phyloP scores from a whole-genome alignment of 1,140 invertebrate species.

The Coelopa frigida region DNA sequence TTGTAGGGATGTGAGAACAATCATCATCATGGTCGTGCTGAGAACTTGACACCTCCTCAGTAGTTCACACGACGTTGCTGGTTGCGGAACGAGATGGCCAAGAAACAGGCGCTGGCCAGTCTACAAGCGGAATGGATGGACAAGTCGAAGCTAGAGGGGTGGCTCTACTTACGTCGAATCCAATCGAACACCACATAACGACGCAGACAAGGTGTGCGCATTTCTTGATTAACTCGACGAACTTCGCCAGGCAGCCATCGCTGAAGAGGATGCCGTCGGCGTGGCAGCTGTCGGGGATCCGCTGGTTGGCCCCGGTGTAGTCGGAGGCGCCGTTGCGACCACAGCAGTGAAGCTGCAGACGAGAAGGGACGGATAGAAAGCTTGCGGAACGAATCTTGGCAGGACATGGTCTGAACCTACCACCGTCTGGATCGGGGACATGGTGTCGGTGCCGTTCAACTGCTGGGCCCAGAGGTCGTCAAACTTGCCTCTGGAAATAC shows the following conservation, averaged over 20 bases:
- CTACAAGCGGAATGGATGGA: too few relatives aligned
- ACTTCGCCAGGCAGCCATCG: constrained; percentile 21
- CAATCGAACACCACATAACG: constrained; percentile 24
- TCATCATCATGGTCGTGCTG: too few relatives aligned
- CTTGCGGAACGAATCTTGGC: neutral
- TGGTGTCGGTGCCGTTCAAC: constrained; percentile 18
- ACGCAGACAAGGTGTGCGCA: constrained; percentile 17
- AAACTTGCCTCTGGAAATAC: too few relatives aligned
- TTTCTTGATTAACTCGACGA: constrained; percentile 15
- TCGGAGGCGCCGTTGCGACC: constrained; percentile 23
- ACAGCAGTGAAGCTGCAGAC: constrained; percentile 24
- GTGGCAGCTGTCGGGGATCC: constrained; percentile 24
- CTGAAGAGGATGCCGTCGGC: constrained; percentile 5
- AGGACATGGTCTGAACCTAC: constrained; percentile 13
- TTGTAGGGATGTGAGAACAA: too few relatives aligned
- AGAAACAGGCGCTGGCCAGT: constrained; percentile 20
- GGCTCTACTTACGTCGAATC: constrained; percentile 21
- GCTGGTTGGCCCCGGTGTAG: constrained; percentile 18
- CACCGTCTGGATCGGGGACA: constrained; percentile 18
- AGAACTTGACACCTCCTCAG: too few relatives aligned
- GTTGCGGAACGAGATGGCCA: constrained; percentile 27
- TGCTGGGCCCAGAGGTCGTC: constrained; percentile 18
- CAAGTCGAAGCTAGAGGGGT: neutral
- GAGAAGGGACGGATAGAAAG: neutral
- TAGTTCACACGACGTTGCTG: constrained; percentile 26